Base-by-base conservation (phyloP, 2,888 invertebrate species). In the Craniophora ligustri region DNA sequence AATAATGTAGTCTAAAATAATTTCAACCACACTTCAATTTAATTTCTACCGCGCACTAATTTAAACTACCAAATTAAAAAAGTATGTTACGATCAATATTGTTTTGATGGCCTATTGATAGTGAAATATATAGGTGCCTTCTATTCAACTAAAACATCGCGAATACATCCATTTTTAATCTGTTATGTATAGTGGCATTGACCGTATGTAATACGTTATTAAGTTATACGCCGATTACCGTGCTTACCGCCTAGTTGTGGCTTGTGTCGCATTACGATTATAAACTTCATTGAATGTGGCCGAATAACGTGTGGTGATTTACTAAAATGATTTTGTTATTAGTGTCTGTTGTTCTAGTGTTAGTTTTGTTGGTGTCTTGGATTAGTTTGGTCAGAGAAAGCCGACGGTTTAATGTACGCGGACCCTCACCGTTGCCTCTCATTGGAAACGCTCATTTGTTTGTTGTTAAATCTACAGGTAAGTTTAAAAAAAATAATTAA, bases 401-500 rank as follows among this genome's bases (percentile, higher is more conserved):
- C 8, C 75, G 59, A 4, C 72, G 48, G 4, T 75, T 61, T 16
- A 84, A 85, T 38, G 30, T 87, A 7, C 67, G 67, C 2, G 91
- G 90, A 5, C 93, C 94, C 0, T 36, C 58, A 0, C 81, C 86
- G 0, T 61, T 89, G 28, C 95, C 95, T 0, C 8, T 95, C 2
- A 36, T 95, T 7, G 95, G 95, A 0, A 94, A 94, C 81, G 94
- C 86, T 0, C 80, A 89, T 53, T 79, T 92, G 15, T 85, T 94
- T 56, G 73, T 89, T n/a, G 89, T 86, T 49, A 74, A 78, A 44
- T 88, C 94, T n/a, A 75, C 89, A 58, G 82, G 91, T 91, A 76
- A 61, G 67, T n/a, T n/a, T n/a, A n/a, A n/a, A n/a, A n/a, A n/a
- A n/a, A n/a, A n/a, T n/a, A n/a, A n/a, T n/a, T n/a, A n/a, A n/a